Evolutionary conservation across 2,888 invertebrate genomes (phyloP).

Genomic region (Caenorhabditis virilis): DNA sequence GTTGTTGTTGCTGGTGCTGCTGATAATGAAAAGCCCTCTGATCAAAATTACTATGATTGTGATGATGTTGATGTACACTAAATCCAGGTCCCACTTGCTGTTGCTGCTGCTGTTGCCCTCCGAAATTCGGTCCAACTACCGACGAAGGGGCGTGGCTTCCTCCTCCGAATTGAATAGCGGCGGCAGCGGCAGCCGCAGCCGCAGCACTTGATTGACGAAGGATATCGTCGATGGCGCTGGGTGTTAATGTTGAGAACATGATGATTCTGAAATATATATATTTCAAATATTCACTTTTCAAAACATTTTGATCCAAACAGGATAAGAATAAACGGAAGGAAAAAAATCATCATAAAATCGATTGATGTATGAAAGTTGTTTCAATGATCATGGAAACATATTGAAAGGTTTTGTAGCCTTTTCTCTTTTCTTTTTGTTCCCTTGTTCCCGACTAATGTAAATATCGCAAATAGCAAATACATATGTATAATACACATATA

Average conservation of each 20-base stretch:
- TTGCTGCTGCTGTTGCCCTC: not conserved
- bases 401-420: too few relatives aligned
- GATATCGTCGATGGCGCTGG: slow-evolving; percentile 38
- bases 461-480: too few relatives aligned
- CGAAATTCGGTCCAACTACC: not conserved
- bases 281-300: too few relatives aligned
- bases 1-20: too few relatives aligned
- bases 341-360: too few relatives aligned
- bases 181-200: slow-evolving; percentile 9
- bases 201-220: slow-evolving; percentile 32
- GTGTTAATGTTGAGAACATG: slow-evolving; percentile 37
- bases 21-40: not conserved
- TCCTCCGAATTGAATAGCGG: slow-evolving; percentile 3
- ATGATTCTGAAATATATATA: slow-evolving; percentile 5
- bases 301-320: too few relatives aligned
- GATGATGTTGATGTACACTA: not conserved
- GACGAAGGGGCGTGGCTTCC: not conserved
- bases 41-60: not conserved
- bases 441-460: too few relatives aligned
- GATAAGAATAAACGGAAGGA: too few relatives aligned
- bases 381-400: too few relatives aligned
- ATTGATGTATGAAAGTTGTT: too few relatives aligned
- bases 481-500: too few relatives aligned
- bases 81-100: not conserved
- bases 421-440: too few relatives aligned